Conservation (phyloP, 2,113 vertebrate species). For the Argyrosomus japonicus region DNA sequence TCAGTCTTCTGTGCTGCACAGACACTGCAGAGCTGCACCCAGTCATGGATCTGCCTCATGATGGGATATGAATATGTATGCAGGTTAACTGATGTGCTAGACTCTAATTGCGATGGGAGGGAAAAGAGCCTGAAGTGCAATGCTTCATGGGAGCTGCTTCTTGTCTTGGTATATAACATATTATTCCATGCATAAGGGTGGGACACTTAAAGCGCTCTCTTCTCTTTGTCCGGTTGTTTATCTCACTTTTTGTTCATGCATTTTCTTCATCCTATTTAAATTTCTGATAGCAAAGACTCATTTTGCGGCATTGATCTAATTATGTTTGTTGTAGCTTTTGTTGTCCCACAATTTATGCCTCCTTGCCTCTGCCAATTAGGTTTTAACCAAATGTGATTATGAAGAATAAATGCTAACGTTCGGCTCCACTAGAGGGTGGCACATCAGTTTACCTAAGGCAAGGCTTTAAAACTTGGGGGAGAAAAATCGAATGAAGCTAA, state of each 20-base stretch:
- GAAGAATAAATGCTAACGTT: conserved; percentile 80
- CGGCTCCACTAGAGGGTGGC: conserved; percentile 79
- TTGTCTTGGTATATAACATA: conserved; percentile 31
- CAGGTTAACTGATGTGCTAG: conserved; percentile 72
- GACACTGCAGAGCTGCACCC: conserved; percentile 49
- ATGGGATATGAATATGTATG: conserved; percentile 80
- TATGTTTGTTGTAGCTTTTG: conserved; percentile 68
- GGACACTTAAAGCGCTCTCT: neutral
- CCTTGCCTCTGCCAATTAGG: conserved; percentile 75
- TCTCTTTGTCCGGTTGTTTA: conserved; percentile 22
- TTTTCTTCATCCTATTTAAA: conserved; percentile 5
- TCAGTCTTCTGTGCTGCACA: conserved; percentile 15
- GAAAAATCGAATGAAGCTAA: conserved; percentile 68
- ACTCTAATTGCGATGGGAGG: conserved; percentile 71
- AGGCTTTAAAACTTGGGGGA: conserved; percentile 70
- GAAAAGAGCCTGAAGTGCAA: conserved; percentile 55
- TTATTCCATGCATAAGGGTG: conserved; percentile 6
- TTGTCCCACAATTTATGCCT: conserved; percentile 70
- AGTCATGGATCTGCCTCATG: conserved; percentile 54
- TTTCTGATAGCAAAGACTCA: conserved; percentile 8
- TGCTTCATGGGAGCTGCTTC: conserved; percentile 54
- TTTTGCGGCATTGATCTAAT: conserved; percentile 54
- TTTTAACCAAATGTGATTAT: conserved; percentile 82
- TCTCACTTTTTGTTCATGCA: neutral
- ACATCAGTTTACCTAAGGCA: conserved; percentile 79